A percentile compares a stretch with the other conserved stretches of the same genome.
Evolutionary conservation across 2,797 vertebrate species (phyloP).

Genomic region (Macroramphosus scolopax): DNA sequence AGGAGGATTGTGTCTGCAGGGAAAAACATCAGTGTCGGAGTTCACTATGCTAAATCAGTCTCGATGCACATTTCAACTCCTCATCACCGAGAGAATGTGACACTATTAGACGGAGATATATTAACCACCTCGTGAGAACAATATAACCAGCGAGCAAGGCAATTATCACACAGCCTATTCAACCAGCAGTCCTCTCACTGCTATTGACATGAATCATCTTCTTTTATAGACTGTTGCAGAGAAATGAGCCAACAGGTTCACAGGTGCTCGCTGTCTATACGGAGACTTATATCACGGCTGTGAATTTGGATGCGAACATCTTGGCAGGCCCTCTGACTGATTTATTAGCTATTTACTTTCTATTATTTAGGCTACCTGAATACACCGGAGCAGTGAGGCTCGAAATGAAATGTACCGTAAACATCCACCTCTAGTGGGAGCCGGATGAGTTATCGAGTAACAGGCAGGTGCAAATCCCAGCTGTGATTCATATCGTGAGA

Average conservation of each 20-base stretch:
- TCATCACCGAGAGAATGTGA: constrained; percentile 1
- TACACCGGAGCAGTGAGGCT: constrained; percentile 30
- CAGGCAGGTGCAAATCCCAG: constrained; percentile 53
- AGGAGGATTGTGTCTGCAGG: no score
- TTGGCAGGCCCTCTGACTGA: constrained; percentile 16
- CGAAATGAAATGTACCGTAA: constrained; percentile 50
- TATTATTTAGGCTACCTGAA: constrained; percentile 21
- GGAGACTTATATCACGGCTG: constrained; percentile 16
- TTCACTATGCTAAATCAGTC: no score
- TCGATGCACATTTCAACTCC: no score
- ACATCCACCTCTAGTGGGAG: constrained; percentile 30
- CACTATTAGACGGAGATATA: neutral
- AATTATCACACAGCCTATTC: constrained; percentile 13
- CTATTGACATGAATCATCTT: constrained; percentile 42
- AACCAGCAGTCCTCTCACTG: no score
- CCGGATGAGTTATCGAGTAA: constrained; percentile 48
- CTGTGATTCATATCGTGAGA: constrained; percentile 26
- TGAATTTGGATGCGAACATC: constrained; percentile 3
- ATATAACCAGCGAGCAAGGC: constrained; percentile 24
- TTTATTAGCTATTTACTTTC: constrained; percentile 39
- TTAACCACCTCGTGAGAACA: constrained; percentile 29
- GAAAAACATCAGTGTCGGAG: no score
- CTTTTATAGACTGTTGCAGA: constrained; percentile 23
- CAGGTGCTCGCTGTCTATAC: constrained; percentile 13
- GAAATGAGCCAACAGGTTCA: constrained; percentile 15